Evolutionary conservation across 2,888 invertebrate species (phyloP).

Genomic region (Pedicia rivosa): DNA sequence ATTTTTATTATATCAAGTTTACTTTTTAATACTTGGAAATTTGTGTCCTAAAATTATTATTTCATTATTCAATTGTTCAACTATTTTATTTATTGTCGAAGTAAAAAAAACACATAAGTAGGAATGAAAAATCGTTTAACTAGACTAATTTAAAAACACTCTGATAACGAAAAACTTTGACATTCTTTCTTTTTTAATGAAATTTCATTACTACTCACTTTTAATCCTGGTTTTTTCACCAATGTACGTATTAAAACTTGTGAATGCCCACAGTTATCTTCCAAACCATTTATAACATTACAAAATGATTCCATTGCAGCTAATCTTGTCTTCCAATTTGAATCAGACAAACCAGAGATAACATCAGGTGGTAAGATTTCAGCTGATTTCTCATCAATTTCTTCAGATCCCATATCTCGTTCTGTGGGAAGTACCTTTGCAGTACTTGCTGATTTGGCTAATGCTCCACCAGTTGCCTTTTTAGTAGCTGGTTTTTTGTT

Average conservation of each 20-base stretch:
- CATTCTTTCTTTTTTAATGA: no score
- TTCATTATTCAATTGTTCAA: constrained; percentile 20
- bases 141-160: no score
- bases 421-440: constrained; percentile 33
- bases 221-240: constrained; percentile 69
- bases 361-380: constrained; percentile 47
- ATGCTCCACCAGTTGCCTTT: constrained; percentile 12
- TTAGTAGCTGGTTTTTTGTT: constrained; percentile 17
- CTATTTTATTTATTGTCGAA: constrained; percentile 4
- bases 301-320: constrained; percentile 57
- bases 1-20: constrained; percentile 64
- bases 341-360: constrained; percentile 48
- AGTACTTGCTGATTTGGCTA: constrained; percentile 23
- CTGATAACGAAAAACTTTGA: neutral
- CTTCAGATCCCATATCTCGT: constrained; percentile 56
- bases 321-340: constrained; percentile 76
- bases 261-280: constrained; percentile 41
- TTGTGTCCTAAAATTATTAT: constrained; percentile 48
- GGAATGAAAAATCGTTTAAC: no score
- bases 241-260: constrained; percentile 61
- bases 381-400: constrained; percentile 56
- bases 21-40: constrained; percentile 77
- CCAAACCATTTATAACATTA: constrained; percentile 42
- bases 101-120: constrained; percentile 1
- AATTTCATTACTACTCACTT: no score